A percentile compares a stretch with the other conserved stretches of the same genome.
phyloP scores from a whole-genome alignment of 2,113 vertebrate species.

The Bettongia penicillata region DNA sequence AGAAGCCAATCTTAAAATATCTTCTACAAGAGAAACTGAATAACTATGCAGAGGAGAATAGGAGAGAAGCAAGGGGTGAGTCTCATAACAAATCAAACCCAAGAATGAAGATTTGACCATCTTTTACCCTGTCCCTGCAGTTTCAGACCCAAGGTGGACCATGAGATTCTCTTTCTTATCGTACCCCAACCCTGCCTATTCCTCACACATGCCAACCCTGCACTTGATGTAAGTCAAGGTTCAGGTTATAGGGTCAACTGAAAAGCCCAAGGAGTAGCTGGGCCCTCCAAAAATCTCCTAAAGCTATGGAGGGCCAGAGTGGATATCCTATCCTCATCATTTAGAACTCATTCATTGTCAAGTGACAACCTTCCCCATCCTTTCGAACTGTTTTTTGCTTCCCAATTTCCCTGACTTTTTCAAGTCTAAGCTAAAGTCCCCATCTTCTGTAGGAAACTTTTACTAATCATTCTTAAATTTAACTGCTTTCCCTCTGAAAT shows the following conservation, averaged over 20 bases:
- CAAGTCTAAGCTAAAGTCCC: neutral
- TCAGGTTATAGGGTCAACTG: neutral
- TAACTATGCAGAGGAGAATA: neutral
- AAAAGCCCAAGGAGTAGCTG: neutral
- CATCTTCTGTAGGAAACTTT: neutral
- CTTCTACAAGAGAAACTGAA: neutral
- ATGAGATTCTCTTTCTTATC: neutral
- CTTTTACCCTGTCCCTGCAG: neutral
- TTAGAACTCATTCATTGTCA: constrained; percentile 62
- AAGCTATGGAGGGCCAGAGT: neutral
- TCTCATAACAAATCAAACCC: neutral
- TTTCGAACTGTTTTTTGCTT: neutral
- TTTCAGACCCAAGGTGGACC: neutral
- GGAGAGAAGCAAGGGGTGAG: neutral
- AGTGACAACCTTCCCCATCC: neutral
- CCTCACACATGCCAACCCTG: neutral
- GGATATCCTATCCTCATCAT: neutral
- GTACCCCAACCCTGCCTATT: too few relatives aligned
- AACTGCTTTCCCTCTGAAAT: neutral
- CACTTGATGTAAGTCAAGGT: neutral
- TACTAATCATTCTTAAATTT: neutral
- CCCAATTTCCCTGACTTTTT: too few relatives aligned
- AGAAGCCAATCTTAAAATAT: neutral
- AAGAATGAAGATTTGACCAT: neutral
- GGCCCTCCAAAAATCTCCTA: neutral